phyloP scores from a whole-genome alignment of 2,888 invertebrate species.

The Harpalus rufipes region DNA sequence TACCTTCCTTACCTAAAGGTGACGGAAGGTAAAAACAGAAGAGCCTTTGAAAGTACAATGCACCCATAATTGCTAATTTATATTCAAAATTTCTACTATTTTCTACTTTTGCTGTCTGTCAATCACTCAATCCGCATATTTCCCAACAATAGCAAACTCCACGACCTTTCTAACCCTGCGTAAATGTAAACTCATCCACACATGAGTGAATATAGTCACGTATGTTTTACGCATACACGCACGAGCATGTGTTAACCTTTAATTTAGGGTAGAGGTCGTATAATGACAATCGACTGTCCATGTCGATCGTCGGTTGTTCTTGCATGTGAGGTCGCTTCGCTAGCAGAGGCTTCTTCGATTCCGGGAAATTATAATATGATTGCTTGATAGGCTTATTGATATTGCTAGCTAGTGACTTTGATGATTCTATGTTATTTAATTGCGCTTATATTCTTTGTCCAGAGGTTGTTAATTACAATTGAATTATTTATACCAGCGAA shows the following conservation, averaged over 20 bases:
- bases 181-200: constrained; percentile 22
- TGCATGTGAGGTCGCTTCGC: constrained; percentile 21
- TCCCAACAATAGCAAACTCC: constrained; percentile 13
- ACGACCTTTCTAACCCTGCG: constrained; percentile 16
- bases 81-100: background rate
- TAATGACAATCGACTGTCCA: constrained; percentile 39
- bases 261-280: constrained; percentile 55
- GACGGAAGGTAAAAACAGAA: no score
- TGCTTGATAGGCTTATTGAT: constrained; percentile 16
- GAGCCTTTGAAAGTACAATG: no score
- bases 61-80: no score
- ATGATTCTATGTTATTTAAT: constrained; percentile 31
- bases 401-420: constrained; percentile 24
- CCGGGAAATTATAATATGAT: constrained; percentile 8
- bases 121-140: background rate
- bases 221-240: constrained; percentile 35
- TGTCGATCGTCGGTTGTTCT: constrained; percentile 22
- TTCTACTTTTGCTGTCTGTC: background rate
- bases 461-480: constrained; percentile 21
- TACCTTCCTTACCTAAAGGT: no score
- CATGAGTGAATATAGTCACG: constrained; percentile 26
- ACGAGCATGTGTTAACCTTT: constrained; percentile 51
- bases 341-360: constrained; percentile 36
- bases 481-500: constrained; percentile 22
- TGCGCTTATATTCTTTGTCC: constrained; percentile 3